Evolutionary conservation across 2,113 vertebrate species (phyloP).

Genomic region (Oncorhynchus kisutch): DNA sequence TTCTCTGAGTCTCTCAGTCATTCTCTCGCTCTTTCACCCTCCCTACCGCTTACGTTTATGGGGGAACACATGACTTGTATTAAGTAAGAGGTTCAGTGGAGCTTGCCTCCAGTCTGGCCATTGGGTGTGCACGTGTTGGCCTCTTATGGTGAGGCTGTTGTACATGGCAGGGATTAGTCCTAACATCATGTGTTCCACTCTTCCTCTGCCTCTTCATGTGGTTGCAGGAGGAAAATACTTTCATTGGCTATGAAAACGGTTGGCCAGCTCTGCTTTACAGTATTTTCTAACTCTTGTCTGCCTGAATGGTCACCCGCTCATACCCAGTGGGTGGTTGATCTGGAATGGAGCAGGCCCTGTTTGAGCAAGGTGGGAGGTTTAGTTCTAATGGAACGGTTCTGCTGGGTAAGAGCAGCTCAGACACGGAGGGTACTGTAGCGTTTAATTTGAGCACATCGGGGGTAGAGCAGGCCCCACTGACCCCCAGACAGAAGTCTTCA

Average conservation of each 20-base stretch:
- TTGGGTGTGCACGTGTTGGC: constrained; percentile 31
- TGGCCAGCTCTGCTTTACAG: no score
- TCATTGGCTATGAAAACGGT: constrained; percentile 36
- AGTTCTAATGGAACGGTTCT: constrained; percentile 30
- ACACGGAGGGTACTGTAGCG: constrained; percentile 7
- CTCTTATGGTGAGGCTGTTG: constrained; percentile 49
- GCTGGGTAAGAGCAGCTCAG: constrained; percentile 15
- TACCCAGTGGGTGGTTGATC: no score
- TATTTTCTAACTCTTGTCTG: constrained; percentile 24
- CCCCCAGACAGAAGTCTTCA: background rate
- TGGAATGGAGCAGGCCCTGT: background rate
- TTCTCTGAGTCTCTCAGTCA: background rate
- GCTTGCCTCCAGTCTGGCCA: no score
- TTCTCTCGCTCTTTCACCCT: background rate
- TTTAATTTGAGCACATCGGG: constrained; percentile 5
- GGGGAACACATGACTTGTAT: background rate
- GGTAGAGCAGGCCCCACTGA: constrained; percentile 18
- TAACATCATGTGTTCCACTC: constrained; percentile 58
- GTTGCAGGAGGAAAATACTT: constrained; percentile 52
- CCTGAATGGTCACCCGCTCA: constrained; percentile 7
- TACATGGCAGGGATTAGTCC: constrained; percentile 50
- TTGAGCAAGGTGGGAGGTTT: constrained; percentile 22
- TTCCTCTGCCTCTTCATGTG: constrained; percentile 43
- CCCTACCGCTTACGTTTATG: background rate
- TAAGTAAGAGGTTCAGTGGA: background rate